Percentiles rank a stretch among this genome's conserved stretches.
Evolutionary conservation across 2,797 vertebrate genomes (phyloP).

Genomic region (Muscicapa striata): DNA sequence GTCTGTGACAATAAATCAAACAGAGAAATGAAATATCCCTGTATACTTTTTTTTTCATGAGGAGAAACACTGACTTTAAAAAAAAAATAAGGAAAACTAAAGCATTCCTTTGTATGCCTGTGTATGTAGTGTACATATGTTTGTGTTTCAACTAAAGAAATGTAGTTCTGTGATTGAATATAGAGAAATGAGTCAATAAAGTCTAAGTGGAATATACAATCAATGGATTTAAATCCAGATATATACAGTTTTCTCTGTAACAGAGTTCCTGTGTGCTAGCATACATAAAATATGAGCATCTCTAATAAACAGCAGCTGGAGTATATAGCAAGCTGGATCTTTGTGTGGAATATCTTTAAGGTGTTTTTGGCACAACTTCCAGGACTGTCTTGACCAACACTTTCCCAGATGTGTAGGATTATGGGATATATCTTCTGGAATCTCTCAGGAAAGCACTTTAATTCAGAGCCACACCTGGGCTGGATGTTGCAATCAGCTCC

Average conservation of each 20-base stretch:
- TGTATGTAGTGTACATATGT: not conserved
- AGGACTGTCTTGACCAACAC: constrained; percentile 63
- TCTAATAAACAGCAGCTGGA: constrained; percentile 69
- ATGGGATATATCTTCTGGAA: constrained; percentile 56
- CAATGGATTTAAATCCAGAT: constrained; percentile 12
- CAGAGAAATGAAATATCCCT: not conserved
- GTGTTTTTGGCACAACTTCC: constrained; percentile 67
- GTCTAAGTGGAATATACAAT: not conserved
- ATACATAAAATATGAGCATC: constrained; percentile 56
- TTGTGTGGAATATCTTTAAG: constrained; percentile 60
- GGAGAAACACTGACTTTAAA: not conserved
- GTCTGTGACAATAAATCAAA: not conserved
- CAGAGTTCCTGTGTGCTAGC: not conserved
- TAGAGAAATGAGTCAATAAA: constrained; percentile 17
- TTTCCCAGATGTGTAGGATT: constrained; percentile 63
- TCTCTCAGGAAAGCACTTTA: constrained; percentile 54
- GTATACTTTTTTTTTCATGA: not conserved
- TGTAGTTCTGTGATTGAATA: not conserved
- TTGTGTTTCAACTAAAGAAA: not conserved
- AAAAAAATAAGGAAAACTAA: not conserved
- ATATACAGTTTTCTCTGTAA: constrained; percentile 25
- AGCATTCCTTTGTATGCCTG: not conserved
- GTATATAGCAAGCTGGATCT: constrained; percentile 46
- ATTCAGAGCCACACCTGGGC: constrained; percentile 60
- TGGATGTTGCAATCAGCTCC: constrained; percentile 35